phyloP scores from a whole-genome alignment of 2,888 invertebrate genomes.

The Opisthograptis luteolata region DNA sequence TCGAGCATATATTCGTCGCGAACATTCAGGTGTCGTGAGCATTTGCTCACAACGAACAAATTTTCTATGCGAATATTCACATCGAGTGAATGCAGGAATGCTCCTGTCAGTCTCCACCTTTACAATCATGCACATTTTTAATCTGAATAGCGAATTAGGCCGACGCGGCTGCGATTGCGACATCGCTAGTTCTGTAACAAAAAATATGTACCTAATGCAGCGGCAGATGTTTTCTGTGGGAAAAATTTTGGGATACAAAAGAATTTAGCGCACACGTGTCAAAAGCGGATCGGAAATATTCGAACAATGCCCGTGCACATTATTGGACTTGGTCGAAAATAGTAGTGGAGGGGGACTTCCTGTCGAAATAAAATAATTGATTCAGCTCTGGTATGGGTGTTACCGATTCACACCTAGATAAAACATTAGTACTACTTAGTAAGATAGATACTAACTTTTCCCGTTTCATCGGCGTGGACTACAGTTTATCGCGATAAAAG shows the following conservation, averaged over 20 bases:
- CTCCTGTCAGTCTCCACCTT: too few relatives aligned
- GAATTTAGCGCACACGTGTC: slow-evolving; percentile 23
- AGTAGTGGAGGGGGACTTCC: not conserved
- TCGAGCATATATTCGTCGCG: too few relatives aligned
- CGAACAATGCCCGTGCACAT: slow-evolving; percentile 1
- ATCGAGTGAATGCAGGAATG: too few relatives aligned
- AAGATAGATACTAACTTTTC: too few relatives aligned
- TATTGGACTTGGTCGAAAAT: not conserved
- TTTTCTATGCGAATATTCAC: too few relatives aligned
- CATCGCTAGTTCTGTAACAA: slow-evolving; percentile 43
- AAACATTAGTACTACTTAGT: too few relatives aligned
- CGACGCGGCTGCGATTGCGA: slow-evolving; percentile 37
- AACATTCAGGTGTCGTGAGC: too few relatives aligned
- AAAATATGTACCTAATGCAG: slow-evolving; percentile 38
- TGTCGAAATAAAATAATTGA: not conserved
- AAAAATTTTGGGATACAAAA: slow-evolving; percentile 36
- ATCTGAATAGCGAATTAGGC: slow-evolving; percentile 41
- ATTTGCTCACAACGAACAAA: too few relatives aligned
- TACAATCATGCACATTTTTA: slow-evolving; percentile 12
- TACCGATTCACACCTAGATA: too few relatives aligned
- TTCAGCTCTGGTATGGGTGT: too few relatives aligned
- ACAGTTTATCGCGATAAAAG: too few relatives aligned
- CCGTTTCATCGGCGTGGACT: too few relatives aligned
- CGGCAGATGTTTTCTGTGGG: slow-evolving; percentile 48
- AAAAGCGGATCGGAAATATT: slow-evolving; percentile 16